phyloP scores from a whole-genome alignment of 2,888 invertebrate genomes.

The Callyntrura guangdongensis region DNA sequence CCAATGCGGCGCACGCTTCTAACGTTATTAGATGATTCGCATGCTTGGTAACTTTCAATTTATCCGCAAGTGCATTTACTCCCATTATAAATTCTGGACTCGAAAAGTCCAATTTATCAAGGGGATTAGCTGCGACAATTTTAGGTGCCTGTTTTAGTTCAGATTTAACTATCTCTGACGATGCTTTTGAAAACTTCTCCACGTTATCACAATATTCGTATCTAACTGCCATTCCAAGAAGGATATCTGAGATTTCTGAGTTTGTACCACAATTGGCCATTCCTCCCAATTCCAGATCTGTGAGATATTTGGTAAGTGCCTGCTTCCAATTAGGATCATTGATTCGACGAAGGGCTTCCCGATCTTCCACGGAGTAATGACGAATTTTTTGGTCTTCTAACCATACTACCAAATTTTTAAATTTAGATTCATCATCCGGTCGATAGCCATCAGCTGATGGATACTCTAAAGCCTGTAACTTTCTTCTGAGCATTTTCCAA shows the following conservation, averaged over 20 bases:
- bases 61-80: conserved; percentile 91
- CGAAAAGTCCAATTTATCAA: conserved; percentile 94
- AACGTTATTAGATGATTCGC: conserved; percentile 92
- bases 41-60: conserved; percentile 93
- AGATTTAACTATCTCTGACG: conserved; percentile 88
- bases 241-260: conserved; percentile 93
- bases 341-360: conserved; percentile 91
- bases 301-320: conserved; percentile 91
- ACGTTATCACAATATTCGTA: conserved; percentile 93
- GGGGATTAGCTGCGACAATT: conserved; percentile 92
- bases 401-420: conserved; percentile 94
- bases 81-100: conserved; percentile 94
- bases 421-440: conserved; percentile 91
- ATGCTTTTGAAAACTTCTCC: conserved; percentile 90
- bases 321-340: conserved; percentile 89
- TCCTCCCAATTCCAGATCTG: conserved; percentile 89
- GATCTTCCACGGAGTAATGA: conserved; percentile 93
- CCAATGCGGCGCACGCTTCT: conserved; percentile 89
- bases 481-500: conserved; percentile 90
- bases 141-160: conserved; percentile 89
- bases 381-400: conserved; percentile 97
- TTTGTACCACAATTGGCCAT: conserved; percentile 87
- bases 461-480: conserved; percentile 92
- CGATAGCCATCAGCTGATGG: conserved; percentile 91
- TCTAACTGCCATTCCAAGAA: conserved; percentile 93